Percentiles rank a stretch among this genome's conserved stretches.
Conservation (phyloP, 2,797 vertebrate genomes). For the Naso thynnoides region DNA sequence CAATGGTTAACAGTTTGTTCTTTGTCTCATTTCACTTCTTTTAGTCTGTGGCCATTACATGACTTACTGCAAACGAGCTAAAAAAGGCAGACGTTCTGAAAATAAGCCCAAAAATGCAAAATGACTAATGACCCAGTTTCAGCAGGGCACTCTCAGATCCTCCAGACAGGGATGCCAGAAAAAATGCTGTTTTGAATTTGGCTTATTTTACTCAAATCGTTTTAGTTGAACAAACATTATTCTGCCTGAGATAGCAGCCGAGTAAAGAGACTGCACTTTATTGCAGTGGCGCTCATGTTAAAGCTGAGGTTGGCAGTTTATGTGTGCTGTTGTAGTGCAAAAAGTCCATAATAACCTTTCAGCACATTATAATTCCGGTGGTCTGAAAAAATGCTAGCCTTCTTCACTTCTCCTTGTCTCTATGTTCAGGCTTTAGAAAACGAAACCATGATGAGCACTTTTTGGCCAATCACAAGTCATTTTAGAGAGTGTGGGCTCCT, state of each 20-base stretch:
- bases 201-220: background rate
- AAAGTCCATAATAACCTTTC: no score
- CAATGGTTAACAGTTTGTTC: slow-evolving; percentile 5
- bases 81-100: slow-evolving; percentile 28
- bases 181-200: slow-evolving; percentile 15
- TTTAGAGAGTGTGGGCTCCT: no score
- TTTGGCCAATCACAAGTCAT: no score
- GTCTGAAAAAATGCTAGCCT: no score
- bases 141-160: background rate
- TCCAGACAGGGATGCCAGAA: background rate
- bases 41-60: background rate
- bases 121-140: slow-evolving; percentile 23
- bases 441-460: no score
- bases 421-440: no score
- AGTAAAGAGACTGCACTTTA: background rate
- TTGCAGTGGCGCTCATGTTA: background rate
- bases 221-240: background rate
- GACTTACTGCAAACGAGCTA: slow-evolving; percentile 19
- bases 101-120: slow-evolving; percentile 7
- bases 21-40: slow-evolving; percentile 3
- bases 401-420: no score
- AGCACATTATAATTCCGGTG: no score
- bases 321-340: no score
- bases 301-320: no score
- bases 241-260: background rate